Base-by-base conservation (phyloP, 2,113 vertebrate species). In the Rhea americana region DNA sequence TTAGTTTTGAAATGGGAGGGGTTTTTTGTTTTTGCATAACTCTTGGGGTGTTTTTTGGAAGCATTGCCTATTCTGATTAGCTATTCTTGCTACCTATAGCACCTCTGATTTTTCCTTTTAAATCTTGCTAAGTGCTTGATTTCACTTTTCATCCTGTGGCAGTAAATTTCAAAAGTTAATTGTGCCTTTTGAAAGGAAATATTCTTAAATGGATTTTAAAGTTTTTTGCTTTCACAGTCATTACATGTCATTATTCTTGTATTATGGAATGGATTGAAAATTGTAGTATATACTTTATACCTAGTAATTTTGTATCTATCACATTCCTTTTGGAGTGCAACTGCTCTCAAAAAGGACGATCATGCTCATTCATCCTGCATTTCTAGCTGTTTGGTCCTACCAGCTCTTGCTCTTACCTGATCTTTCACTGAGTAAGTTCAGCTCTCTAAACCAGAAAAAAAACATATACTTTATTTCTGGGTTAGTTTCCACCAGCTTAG, bases 31-130 rank as follows among this genome's bases (percentile, higher is more conserved):
- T 79, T 65, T 59, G 24, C 70, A 18, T 32, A 56, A 45, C 11
- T 76, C 53, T 7, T 13, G 37, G 26, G 16, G 35, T 35, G 35
- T 45, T 37, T 45, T 53, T 73, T 51, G 13, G 15, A 17, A 67
- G 73, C 12, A 3, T 82, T 68, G 4, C 16, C 12, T 75, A 4
- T 50, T 67, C 37, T 56, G 35, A 11, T 7, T 21, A 16, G 7
- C 71, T 1, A 0, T 51, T 84, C 1, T 0, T 20, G 14, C 18
- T 87, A 41, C 32, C 75, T 14, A 0, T 43, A 26, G 35, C 41
- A n/a, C 1, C 45, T 85, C 37, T 51, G 47, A 72, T 45, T 18
- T 59, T 72, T 5, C 30, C 18, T 55, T 79, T 59, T 32, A 62
- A 20, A 3, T 62, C 43, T 41, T 21, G 5, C 7, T 5, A 59